Percentiles rank a stretch among this genome's conserved stretches.
Evolutionary conservation across 2,888 invertebrate genomes (phyloP).

Genomic region (Oxyscelio sp.): DNA sequence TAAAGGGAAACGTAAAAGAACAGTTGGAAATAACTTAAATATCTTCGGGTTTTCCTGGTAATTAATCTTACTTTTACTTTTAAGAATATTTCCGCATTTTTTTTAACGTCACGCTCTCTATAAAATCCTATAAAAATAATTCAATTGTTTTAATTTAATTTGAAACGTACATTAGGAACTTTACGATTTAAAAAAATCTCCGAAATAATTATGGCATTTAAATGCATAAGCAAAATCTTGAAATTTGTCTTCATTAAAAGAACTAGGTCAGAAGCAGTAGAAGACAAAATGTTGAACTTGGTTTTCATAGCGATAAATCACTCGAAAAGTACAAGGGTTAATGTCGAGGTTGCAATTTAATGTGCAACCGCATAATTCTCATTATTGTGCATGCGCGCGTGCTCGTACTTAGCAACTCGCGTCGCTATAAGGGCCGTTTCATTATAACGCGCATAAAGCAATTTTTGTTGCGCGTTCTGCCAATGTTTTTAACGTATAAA

Average conservation of each 20-base stretch:
- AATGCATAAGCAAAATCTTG: too few relatives aligned
- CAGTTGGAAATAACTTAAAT: too few relatives aligned
- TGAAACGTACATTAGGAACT: too few relatives aligned
- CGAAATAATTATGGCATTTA: too few relatives aligned
- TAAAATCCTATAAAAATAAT: too few relatives aligned
- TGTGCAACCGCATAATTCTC: conserved; percentile 47
- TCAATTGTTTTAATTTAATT: too few relatives aligned
- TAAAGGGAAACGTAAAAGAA: too few relatives aligned
- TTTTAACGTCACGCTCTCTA: too few relatives aligned
- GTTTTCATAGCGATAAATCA: conserved; percentile 46
- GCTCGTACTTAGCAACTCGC: conserved; percentile 40
- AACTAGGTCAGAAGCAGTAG: conserved; percentile 30
- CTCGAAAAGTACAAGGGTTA: conserved; percentile 53
- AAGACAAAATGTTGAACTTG: conserved; percentile 30
- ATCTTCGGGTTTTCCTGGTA: too few relatives aligned
- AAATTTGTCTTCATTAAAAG: conserved; percentile 1
- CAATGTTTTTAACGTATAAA: conserved; percentile 46
- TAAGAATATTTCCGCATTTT: too few relatives aligned
- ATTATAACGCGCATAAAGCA: conserved; percentile 27
- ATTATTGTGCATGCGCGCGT: conserved; percentile 51
- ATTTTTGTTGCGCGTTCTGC: conserved; percentile 46
- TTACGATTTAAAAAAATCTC: too few relatives aligned
- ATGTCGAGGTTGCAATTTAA: conserved; percentile 66
- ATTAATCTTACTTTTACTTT: too few relatives aligned
- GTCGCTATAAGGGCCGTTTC: conserved; percentile 47